Conservation (phyloP, 2,888 invertebrate genomes). For the Napeogenes sylphis region DNA sequence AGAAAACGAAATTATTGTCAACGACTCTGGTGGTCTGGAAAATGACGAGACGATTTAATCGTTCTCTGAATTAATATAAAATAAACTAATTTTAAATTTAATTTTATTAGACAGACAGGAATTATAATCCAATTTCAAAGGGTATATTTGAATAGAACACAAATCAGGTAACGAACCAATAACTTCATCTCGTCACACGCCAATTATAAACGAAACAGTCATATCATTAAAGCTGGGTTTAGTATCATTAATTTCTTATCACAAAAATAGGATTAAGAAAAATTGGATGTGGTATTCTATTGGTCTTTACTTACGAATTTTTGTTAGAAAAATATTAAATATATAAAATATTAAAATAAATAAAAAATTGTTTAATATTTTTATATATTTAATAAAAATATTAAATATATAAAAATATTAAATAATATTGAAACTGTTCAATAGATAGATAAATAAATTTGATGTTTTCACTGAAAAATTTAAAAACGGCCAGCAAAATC, state of each 20-base stretch:
- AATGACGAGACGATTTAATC: not conserved
- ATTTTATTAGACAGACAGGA: not conserved
- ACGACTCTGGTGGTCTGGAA: too few relatives aligned
- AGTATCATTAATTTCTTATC: slow-evolving; percentile 1
- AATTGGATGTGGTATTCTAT: not conserved
- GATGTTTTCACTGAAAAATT: too few relatives aligned
- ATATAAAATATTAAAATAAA: too few relatives aligned
- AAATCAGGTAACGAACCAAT: slow-evolving; percentile 44
- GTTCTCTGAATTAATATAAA: not conserved
- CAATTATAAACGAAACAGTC: slow-evolving; percentile 73
- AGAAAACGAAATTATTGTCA: too few relatives aligned
- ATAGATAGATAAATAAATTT: too few relatives aligned
- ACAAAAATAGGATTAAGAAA: not conserved
- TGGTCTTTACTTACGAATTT: not conserved
- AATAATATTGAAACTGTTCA: too few relatives aligned
- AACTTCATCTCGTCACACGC: slow-evolving; percentile 56
- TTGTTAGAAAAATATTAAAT: not conserved
- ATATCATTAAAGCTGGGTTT: slow-evolving; percentile 52
- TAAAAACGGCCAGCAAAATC: too few relatives aligned
- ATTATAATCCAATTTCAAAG: slow-evolving; percentile 35
- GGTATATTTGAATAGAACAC: slow-evolving; percentile 22
- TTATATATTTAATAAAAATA: too few relatives aligned
- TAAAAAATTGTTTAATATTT: too few relatives aligned
- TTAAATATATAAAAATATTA: too few relatives aligned
- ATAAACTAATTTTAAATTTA: not conserved